Evolutionary conservation across 35 echinoderm and acorn worm genomes (phyloP), one percentile per base, ranked within the genome.

Genomic region (Ptychodera flava): DNA sequence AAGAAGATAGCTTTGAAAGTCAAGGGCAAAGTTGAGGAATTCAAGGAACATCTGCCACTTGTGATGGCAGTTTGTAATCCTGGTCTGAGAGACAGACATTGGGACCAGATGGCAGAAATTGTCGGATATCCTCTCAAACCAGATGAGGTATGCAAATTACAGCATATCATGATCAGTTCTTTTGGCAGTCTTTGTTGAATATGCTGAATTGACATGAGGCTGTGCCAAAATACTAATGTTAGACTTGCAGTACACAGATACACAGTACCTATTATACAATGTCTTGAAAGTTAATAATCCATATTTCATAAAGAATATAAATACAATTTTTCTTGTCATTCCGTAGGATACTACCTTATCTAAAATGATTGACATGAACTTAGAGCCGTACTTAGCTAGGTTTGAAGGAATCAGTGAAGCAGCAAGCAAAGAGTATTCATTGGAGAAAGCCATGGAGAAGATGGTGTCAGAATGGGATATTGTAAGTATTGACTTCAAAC

Each of bases 391-490:
- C 85, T 88, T 98, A 16, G 30, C 45, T 32, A 98, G 92, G 38
- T 98, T 98, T 98, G 95, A 98, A 79, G 81, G 80, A 16, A 92
- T 98, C 93, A 98, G 95, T 86, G 95, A 98, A 80, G 88, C 95
- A 76, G 95, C 95, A 22, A 94, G 92, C 78, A 98, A 98, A 75
- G 95, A 98, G 79, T 98, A 94, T 80, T 98, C 95, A 0, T 88
- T 98, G 78, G 95, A 98, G 88, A 98, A 98, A 88, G 95, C 95
- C 14, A 92, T 94, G 95, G 95, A 98, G 85, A 98, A 98, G 86
- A 98, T 98, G 95, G 85, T 90, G 28, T 37, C 33, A 31, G 95
- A 98, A 90, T 98, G 95, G 95, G 90, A 84, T 76, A 88, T 88
- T 32, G 95, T 94, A 83, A 91, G 93, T 90, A 27, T 31, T 29